Percentiles rank a stretch among this genome's conserved stretches.
Evolutionary conservation across 2,113 vertebrate genomes (phyloP).

Genomic region (Amphiprion percula): DNA sequence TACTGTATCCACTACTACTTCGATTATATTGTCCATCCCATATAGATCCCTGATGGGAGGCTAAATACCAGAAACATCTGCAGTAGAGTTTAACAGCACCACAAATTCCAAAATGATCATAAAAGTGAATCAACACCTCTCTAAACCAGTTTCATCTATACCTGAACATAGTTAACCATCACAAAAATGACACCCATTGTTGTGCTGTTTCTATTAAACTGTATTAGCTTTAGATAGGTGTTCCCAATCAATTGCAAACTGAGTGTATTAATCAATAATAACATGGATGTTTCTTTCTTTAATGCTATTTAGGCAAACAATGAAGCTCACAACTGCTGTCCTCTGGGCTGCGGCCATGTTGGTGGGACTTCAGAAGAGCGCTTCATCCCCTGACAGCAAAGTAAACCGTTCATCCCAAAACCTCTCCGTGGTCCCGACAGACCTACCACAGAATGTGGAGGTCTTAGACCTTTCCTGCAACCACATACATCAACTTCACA

Average conservation of each 20-base stretch:
- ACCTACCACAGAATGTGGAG: constrained; percentile 55
- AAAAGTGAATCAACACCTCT: neutral
- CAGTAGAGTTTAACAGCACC: neutral
- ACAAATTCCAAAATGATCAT: neutral
- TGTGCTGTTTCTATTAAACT: neutral
- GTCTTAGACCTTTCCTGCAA: constrained; percentile 88
- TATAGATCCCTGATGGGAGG: too few relatives aligned
- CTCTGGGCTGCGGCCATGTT: constrained; percentile 46
- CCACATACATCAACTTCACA: constrained; percentile 79
- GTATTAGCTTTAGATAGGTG: too few relatives aligned
- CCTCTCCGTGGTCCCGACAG: constrained; percentile 73
- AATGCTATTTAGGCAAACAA: constrained; percentile 41
- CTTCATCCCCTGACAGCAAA: neutral
- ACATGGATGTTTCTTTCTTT: constrained; percentile 12
- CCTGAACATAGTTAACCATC: neutral
- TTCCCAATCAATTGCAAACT: too few relatives aligned
- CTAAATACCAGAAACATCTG: too few relatives aligned
- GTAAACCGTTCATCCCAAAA: constrained; percentile 72
- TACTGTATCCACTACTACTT: too few relatives aligned
- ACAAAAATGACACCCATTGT: neutral
- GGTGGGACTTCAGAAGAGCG: constrained; percentile 13
- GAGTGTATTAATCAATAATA: neutral
- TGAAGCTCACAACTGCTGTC: constrained; percentile 26
- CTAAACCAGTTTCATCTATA: neutral
- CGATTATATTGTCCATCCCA: too few relatives aligned